Conservation (phyloP, 2,797 vertebrate genomes). For the Sphenodon punctatus region DNA sequence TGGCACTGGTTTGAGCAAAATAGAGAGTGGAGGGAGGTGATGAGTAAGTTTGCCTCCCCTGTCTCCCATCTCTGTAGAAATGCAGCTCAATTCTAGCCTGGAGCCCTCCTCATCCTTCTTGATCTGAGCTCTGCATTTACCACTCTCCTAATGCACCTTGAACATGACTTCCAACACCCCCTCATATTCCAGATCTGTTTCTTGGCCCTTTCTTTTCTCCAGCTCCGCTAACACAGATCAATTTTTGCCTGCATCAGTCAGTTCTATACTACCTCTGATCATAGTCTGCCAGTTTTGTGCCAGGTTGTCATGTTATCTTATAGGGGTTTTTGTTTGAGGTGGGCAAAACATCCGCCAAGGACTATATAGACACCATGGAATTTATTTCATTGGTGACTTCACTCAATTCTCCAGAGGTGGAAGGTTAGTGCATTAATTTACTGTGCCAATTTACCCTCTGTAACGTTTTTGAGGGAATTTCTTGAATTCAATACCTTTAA, state of each 20-base stretch:
- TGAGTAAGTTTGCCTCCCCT: constrained; percentile 14
- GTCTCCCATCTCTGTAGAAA: constrained; percentile 13
- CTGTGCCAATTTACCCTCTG: not conserved
- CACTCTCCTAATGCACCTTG: constrained; percentile 21
- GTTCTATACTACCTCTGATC: constrained; percentile 45
- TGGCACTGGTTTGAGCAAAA: constrained; percentile 30
- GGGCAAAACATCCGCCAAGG: not conserved
- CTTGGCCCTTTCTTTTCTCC: constrained; percentile 37
- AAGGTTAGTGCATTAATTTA: constrained; percentile 16
- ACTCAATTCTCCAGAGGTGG: not conserved
- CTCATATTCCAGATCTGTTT: constrained; percentile 50
- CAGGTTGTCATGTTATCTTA: not conserved
- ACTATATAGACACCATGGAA: not conserved
- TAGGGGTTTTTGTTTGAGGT: not conserved
- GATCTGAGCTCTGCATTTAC: not conserved
- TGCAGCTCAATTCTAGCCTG: not conserved
- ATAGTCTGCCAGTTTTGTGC: not conserved
- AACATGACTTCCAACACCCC: constrained; percentile 29
- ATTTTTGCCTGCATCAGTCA: constrained; percentile 47
- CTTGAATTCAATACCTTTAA: constrained; percentile 49
- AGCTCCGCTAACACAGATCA: constrained; percentile 15
- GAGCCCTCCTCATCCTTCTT: not conserved
- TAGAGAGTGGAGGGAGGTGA: constrained; percentile 44
- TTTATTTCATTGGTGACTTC: not conserved
- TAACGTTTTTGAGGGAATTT: not conserved